Evolutionary conservation across 2,797 vertebrate species (phyloP), one percentile per base, ranked within the genome.

Genomic region (Valencia hispanica): DNA sequence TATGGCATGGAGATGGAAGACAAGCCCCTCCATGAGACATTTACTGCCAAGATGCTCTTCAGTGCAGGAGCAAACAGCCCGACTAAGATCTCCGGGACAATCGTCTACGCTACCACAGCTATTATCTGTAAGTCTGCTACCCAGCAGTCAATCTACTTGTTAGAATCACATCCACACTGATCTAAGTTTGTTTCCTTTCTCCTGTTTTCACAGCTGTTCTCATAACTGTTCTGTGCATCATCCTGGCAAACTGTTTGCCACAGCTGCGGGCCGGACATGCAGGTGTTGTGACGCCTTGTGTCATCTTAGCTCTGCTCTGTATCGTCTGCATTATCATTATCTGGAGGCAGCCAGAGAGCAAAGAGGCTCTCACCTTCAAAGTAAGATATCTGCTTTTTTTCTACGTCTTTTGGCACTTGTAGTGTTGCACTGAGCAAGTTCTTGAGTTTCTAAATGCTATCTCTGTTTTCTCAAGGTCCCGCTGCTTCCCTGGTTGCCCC

Each of bases 321-420:
- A 34, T 50, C 30, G 4, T 95, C 84, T 92, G 93, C 73, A 91
- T 94, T 14, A 0, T 96, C 76, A 83, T 99, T 86, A 92, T 99
- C 93, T 97, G 94, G 87, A 97, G 95, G 89, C 98, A 99, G 90
- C 97, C 98, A 0, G 93, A 99, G 92, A 98, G 94, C 94, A 95
- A 94, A 2, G 82, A 90, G 2, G 92, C 85, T 0, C 94, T 99
- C 79, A 96, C 95, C 80, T 99, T 99, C 92, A 99, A 97, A 96
- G 98, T 99, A 88, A 65, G 17, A 18, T 27, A 22, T 7, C 10
- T 5, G 41, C 7, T 50, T 15, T 74, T 48, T 25, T 45, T 34
- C 27, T 32, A 20, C 25, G 12, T 66, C 22, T 66, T 32, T 25
- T 25, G 27, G 12, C 11, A 47, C 6, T 22, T 15, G 27, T 12